phyloP scores from a whole-genome alignment of 2,113 vertebrate species.

The Malurus cyaneus region DNA sequence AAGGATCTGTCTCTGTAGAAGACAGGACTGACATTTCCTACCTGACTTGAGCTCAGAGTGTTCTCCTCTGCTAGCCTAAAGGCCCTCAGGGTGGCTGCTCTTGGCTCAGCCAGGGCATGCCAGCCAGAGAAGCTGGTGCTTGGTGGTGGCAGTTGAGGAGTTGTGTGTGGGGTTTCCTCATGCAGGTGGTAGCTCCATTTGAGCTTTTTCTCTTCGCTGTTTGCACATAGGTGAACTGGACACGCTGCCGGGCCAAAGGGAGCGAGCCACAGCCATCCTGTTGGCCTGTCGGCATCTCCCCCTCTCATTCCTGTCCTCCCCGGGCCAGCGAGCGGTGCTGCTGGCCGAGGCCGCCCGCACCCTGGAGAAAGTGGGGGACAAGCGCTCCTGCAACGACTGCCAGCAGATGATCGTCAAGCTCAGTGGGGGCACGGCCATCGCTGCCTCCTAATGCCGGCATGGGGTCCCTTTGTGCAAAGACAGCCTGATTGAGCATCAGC shows the following conservation, averaged over 20 bases:
- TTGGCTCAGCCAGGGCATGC: background rate
- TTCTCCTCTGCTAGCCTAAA: background rate
- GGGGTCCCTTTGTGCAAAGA: background rate
- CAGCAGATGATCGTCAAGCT: slow-evolving; percentile 95
- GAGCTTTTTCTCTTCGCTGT: background rate
- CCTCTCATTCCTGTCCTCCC: slow-evolving; percentile 91
- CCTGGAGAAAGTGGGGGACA: slow-evolving; percentile 94
- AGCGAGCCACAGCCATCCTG: slow-evolving; percentile 92
- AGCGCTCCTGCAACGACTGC: slow-evolving; percentile 91
- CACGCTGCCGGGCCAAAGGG: slow-evolving; percentile 86
- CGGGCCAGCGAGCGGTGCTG: slow-evolving; percentile 88
- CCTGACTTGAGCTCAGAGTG: background rate
- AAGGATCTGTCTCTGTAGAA: background rate
- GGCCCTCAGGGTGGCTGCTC: background rate
- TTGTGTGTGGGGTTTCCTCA: background rate
- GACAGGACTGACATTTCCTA: background rate
- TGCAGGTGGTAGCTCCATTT: background rate
- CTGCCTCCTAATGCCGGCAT: slow-evolving; percentile 75
- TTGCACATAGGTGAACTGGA: slow-evolving; percentile 74
- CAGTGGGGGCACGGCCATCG: slow-evolving; percentile 90
- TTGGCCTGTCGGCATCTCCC: slow-evolving; percentile 94
- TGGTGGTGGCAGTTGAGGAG: background rate
- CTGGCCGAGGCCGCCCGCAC: slow-evolving; percentile 94
- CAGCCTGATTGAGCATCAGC: background rate
- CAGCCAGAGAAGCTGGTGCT: background rate